Evolutionary conservation across 2,797 vertebrate species (phyloP), one percentile per base, ranked within the genome.

Genomic region (Gobio occitaniae): DNA sequence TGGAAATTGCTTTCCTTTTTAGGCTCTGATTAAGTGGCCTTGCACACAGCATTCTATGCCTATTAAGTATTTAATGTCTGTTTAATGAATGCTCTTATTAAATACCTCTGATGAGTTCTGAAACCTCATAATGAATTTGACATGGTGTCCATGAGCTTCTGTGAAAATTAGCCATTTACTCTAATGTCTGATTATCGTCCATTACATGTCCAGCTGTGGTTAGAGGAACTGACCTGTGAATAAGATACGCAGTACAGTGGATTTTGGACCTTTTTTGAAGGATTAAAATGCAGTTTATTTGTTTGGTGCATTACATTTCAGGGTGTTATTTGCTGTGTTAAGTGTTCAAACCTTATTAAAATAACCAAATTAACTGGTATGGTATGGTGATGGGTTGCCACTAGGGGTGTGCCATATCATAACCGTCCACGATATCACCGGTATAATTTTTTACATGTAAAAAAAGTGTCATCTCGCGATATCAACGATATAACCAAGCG

Each of bases 1-100:
- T 92, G 90, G 48, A 92, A 88, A 92, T 89, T 29, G 78, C 61
- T 70, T 82, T 61, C 47, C 86, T 80, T 91, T 89, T 63, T 89
- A 80, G 63, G 77, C 82, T 79, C 82, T 68, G 7, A 89, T 86
- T 90, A 88, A 92, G 84, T 86, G 80, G 78, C 87, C 1, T 70
- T 79, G 83, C 88, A 78, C 83, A 69, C 85, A 38, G 72, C 78
- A 88, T 86, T 88, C 79, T 81, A 83, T 84, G 87, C 89, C 83
- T 86, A 82, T 88, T 86, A 88, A 66, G 68, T 86, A 75, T 89
- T 88, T 88, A 88, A 89, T 88, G 74, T 89, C 80, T 85, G 77
- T 88, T 78, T 89, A 87, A 89, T 89, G 78, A 88, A 88, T 87
- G 72, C 83, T 84, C 83, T 86, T 88, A 87, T 87, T 88, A 87